Conservation (phyloP, 2,113 vertebrate genomes). For the Rousettus leschenaultii region DNA sequence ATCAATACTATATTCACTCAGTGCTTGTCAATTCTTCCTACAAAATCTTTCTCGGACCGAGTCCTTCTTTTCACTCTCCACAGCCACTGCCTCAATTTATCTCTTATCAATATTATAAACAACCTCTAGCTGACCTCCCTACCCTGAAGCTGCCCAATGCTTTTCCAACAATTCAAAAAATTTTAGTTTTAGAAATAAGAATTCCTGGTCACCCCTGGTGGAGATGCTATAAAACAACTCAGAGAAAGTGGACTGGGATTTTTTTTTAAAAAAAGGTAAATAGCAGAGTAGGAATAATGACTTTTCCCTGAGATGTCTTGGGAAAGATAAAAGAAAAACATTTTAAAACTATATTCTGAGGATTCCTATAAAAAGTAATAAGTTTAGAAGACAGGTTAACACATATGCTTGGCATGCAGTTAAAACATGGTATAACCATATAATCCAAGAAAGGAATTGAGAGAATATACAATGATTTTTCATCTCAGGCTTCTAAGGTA, state of each 20-base stretch:
- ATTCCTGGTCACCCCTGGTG: background rate
- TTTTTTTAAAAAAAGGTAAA: background rate
- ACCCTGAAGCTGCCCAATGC: background rate
- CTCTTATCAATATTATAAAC: background rate
- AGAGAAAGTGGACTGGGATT: background rate
- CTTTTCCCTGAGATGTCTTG: background rate
- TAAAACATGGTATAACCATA: background rate
- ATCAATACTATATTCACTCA: background rate
- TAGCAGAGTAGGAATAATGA: background rate
- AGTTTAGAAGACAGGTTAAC: conserved; percentile 11
- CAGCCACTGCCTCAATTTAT: background rate
- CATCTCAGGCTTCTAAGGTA: background rate
- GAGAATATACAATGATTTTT: background rate
- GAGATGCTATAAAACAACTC: background rate
- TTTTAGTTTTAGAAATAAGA: background rate
- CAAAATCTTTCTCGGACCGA: background rate
- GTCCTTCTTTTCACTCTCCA: background rate
- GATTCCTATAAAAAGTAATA: background rate
- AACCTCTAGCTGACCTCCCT: background rate
- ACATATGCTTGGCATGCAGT: background rate
- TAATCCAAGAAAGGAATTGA: background rate
- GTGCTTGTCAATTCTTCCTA: background rate
- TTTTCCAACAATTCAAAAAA: background rate
- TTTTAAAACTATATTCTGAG: background rate
- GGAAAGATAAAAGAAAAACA: background rate